Evolutionary conservation across 1,140 invertebrate genomes (phyloP).

Genomic region (Atta cephalotes): DNA sequence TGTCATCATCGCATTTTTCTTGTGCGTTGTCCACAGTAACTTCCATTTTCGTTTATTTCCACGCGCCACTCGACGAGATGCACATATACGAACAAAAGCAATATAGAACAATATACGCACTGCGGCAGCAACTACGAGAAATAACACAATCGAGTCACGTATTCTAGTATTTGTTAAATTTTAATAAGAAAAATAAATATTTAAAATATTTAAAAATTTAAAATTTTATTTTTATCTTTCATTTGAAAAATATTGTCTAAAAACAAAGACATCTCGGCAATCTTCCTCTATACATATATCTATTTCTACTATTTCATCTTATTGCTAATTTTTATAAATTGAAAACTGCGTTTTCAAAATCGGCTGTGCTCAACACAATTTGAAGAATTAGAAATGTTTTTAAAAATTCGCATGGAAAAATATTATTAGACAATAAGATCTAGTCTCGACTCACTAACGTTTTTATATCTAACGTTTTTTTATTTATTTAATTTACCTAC

Average conservation of each 20-base stretch:
- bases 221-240: too few relatives aligned
- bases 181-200: background rate
- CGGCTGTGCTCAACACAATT: too few relatives aligned
- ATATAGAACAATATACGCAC: constrained; percentile 51
- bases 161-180: constrained; percentile 23
- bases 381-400: too few relatives aligned
- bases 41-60: constrained; percentile 60
- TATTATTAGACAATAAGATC: too few relatives aligned
- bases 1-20: constrained; percentile 53
- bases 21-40: constrained; percentile 44
- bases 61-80: constrained; percentile 21
- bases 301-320: too few relatives aligned
- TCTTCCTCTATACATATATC: too few relatives aligned
- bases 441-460: background rate
- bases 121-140: constrained; percentile 51
- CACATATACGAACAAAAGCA: constrained; percentile 47
- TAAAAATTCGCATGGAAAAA: too few relatives aligned
- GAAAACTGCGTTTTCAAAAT: too few relatives aligned
- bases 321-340: too few relatives aligned
- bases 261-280: too few relatives aligned
- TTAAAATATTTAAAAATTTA: too few relatives aligned
- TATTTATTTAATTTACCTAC: background rate
- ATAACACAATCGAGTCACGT: constrained; percentile 11
- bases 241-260: too few relatives aligned
- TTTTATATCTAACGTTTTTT: background rate